Evolutionary conservation across 2,797 vertebrate genomes (phyloP).

Genomic region (Craterocephalus amniculus): DNA sequence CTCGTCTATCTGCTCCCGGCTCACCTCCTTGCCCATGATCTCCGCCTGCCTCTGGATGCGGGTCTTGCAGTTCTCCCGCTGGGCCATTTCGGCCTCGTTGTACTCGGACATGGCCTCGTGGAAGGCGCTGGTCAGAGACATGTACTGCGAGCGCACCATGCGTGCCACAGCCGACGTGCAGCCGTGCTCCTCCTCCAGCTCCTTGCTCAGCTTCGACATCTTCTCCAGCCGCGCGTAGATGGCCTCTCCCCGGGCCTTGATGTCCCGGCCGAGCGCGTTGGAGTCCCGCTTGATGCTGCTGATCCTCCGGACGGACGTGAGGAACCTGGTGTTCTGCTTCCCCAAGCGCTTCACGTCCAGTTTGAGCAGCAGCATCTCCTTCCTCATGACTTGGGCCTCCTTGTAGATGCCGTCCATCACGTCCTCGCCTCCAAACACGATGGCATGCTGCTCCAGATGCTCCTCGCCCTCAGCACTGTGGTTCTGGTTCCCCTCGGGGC

Average conservation of each 20-base stretch:
- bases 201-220: constrained; percentile 81
- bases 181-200: constrained; percentile 82
- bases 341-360: constrained; percentile 89
- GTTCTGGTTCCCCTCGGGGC: constrained; percentile 6
- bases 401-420: constrained; percentile 86
- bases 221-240: constrained; percentile 88
- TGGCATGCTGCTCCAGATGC: constrained; percentile 63
- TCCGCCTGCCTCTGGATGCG: constrained; percentile 96
- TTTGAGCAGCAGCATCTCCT: constrained; percentile 86
- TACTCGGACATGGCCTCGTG: constrained; percentile 91
- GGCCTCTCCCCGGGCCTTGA: constrained; percentile 89
- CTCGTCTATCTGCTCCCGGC: constrained; percentile 91
- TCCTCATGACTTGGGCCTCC: constrained; percentile 87
- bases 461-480: constrained; percentile 41
- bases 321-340: constrained; percentile 94
- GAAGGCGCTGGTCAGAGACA: constrained; percentile 86
- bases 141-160: constrained; percentile 86
- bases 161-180: constrained; percentile 84
- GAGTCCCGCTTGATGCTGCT: constrained; percentile 98
- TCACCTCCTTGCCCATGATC: constrained; percentile 96
- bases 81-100: constrained; percentile 90
- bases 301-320: constrained; percentile 94
- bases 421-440: constrained; percentile 89
- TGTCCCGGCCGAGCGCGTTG: constrained; percentile 90
- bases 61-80: constrained; percentile 94